Evolutionary conservation across 1,140 invertebrate species (phyloP).

Genomic region (Tetramorium alpestre): DNA sequence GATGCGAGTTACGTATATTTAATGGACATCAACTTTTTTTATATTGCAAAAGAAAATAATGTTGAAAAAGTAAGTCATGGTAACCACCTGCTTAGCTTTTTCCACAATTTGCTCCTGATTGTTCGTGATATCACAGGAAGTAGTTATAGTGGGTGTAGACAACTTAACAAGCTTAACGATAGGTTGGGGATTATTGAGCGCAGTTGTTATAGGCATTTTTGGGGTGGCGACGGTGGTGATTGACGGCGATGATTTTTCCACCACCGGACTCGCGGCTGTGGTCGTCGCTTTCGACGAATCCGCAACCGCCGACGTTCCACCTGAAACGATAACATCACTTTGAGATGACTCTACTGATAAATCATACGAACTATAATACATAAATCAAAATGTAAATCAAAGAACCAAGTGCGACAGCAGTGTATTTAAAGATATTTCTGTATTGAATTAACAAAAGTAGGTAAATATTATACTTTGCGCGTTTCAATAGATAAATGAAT

Average conservation of each 20-base stretch:
- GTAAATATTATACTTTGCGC: neutral
- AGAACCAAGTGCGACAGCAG: neutral
- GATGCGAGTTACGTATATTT: neutral
- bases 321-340: constrained; percentile 78
- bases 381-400: neutral
- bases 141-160: constrained; percentile 78
- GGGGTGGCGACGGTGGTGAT: constrained; percentile 69
- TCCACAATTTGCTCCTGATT: constrained; percentile 94
- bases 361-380: neutral
- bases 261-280: constrained; percentile 59
- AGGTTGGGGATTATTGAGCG: constrained; percentile 82
- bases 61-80: neutral
- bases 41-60: neutral
- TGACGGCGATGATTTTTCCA: constrained; percentile 58
- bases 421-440: neutral
- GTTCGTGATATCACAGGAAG: constrained; percentile 80
- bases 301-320: constrained; percentile 86
- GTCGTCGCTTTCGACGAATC: constrained; percentile 78
- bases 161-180: constrained; percentile 85
- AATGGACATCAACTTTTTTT: neutral
- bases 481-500: neutral
- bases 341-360: neutral
- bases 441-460: neutral
- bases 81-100: constrained; percentile 92
- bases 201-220: constrained; percentile 66